These are phyloP conservation scores for Tetrax tetrax DNA, from an alignment of 2,113 vertebrate species.

Conservation along the genomic window DNA sequence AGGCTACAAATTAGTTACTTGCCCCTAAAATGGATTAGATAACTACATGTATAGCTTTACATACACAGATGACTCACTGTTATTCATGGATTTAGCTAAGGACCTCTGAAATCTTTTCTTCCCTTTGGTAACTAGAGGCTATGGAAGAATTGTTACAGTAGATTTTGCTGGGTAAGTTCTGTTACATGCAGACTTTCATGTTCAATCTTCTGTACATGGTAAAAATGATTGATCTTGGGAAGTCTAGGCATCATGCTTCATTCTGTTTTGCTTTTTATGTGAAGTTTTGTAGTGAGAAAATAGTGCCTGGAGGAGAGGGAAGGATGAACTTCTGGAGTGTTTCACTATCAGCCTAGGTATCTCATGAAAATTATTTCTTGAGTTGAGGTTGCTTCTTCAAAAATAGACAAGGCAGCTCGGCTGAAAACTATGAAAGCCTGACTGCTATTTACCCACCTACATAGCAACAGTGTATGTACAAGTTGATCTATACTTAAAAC, in stretches of 20 bases:
- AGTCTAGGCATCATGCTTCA: background rate
- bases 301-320: background rate
- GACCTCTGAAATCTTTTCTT: background rate
- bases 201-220: background rate
- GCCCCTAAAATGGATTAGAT: background rate
- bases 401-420: background rate
- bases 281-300: background rate
- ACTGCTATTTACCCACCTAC: background rate
- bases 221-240: background rate
- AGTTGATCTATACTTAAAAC: background rate
- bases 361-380: background rate
- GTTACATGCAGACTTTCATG: background rate
- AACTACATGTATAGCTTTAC: background rate
- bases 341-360: background rate
- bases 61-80: background rate
- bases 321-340: background rate
- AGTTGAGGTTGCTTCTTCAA: background rate
- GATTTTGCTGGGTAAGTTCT: background rate
- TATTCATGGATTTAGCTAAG: background rate
- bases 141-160: background rate
- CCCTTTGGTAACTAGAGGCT: background rate
- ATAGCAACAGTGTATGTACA: background rate
- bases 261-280: background rate
- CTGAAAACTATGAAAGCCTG: background rate
- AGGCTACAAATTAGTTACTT: background rate